Base-by-base conservation (phyloP, 2,113 vertebrate genomes). In the Oreotrochilus melanogaster region DNA sequence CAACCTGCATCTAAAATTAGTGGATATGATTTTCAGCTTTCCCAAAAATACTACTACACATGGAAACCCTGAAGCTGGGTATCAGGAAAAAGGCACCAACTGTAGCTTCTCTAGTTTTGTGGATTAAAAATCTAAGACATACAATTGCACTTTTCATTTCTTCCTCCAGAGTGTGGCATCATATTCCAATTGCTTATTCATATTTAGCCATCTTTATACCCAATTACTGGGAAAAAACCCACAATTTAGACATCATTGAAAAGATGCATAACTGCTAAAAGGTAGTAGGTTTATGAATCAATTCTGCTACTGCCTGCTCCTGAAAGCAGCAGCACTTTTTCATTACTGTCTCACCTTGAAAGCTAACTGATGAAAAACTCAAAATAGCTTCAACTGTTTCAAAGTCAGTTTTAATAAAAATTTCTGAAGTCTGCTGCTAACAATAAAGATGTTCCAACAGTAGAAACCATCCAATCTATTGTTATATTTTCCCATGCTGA, bases 241-340 rank as follows among this genome's bases (percentile, higher is more conserved):
- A 30, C 6, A 33, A 42, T 37, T 42, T 14, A 24, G 31, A 53
- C 43, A 62, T 7, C 21, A 75, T 15, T 33, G 25, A 45, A 25
- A 62, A 89, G 39, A 48, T 7, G 39, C 18, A 47, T 14, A 28
- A 18, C 11, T 79, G 14, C 30, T 92, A 61, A 47, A 62, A 79
- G 19, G 6, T 16, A 47, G 19, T 18, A 70, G 57, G 43, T 60
- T 5, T 35, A 15, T 0, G 0, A 57, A 71, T 51, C 6, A 75
- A 5, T 75, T 61, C 14, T 62, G 7, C 3, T 18, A 67, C 27
- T 50, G 35, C 39, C 45, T 61, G 47, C 19, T 90, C 21, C 42
- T 80, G 28, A 84, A 64, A 78, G 65, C 18, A 90, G 64, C 11
- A 73, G 14, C 14, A 9, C 22, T 45, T 53, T 57, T 74, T 58